Evolutionary conservation across 1,140 invertebrate species (phyloP).

Genomic region (Atopsyche davidsoni): DNA sequence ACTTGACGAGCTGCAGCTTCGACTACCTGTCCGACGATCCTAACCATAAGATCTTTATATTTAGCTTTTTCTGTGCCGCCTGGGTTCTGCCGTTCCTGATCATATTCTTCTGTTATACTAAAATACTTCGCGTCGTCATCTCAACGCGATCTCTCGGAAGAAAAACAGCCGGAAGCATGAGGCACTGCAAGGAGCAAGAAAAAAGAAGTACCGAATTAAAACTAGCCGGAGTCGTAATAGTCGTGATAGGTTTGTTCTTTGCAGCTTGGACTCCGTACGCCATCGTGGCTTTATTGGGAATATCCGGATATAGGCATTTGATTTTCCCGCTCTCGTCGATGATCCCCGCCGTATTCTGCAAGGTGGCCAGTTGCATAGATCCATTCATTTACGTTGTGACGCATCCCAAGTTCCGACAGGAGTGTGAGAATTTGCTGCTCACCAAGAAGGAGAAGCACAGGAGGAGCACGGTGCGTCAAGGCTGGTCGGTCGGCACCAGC

Average conservation of each 20-base stretch:
- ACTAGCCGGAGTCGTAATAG: constrained; percentile 58
- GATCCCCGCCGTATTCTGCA: constrained; percentile 71
- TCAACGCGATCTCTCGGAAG: constrained; percentile 40
- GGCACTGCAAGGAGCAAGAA: constrained; percentile 55
- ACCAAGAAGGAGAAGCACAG: constrained; percentile 39
- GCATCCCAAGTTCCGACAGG: constrained; percentile 61
- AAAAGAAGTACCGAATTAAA: constrained; percentile 61
- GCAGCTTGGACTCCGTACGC: constrained; percentile 73
- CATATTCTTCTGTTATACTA: constrained; percentile 64
- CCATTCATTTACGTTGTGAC: constrained; percentile 69
- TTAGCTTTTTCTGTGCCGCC: constrained; percentile 60
- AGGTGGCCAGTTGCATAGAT: constrained; percentile 66
- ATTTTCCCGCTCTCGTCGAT: constrained; percentile 63
- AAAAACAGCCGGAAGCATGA: constrained; percentile 35
- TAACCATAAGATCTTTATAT: constrained; percentile 55
- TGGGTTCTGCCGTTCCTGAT: constrained; percentile 62
- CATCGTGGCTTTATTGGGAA: constrained; percentile 63
- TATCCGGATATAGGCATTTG: constrained; percentile 55
- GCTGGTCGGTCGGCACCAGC: constrained; percentile 33
- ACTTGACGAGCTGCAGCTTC: constrained; percentile 73
- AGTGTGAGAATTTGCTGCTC: constrained; percentile 45
- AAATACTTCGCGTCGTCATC: constrained; percentile 60
- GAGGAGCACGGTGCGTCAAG: constrained; percentile 39
- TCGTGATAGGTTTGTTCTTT: constrained; percentile 64
- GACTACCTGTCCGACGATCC: constrained; percentile 63